These are phyloP conservation scores for Hydrocynus forskahlii DNA, from an alignment of 2,797 vertebrate genomes.

Conservation along the genomic window DNA sequence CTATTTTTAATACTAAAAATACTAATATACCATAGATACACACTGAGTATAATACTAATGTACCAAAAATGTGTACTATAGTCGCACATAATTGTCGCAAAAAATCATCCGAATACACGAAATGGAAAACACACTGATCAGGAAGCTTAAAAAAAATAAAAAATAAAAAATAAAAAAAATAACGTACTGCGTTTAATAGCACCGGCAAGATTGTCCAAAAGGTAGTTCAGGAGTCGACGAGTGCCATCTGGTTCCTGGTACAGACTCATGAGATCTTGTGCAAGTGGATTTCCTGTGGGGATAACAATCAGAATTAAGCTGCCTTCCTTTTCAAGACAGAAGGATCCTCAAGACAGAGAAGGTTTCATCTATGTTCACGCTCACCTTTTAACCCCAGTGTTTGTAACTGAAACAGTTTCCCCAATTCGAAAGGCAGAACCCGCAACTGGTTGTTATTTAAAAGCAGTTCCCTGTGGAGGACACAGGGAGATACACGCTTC, in stretches of 20 bases:
- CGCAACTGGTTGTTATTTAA: conserved; percentile 99
- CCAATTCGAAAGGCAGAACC: conserved; percentile 99
- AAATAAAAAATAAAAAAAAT: not conserved
- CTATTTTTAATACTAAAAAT: too few species aligned
- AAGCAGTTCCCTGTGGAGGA: conserved; percentile 94
- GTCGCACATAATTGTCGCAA: too few species aligned
- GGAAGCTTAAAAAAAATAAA: not conserved
- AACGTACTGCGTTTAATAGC: conserved; percentile 95
- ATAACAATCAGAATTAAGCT: not conserved
- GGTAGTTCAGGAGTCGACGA: conserved; percentile 94
- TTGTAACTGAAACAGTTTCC: conserved; percentile 99
- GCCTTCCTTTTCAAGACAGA: not conserved
- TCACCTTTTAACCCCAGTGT: conserved; percentile 98
- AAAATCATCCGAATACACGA: too few species aligned
- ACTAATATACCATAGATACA: too few species aligned
- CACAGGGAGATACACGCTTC: conserved; percentile 54
- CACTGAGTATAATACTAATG: too few species aligned
- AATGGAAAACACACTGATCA: too few species aligned
- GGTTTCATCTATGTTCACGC: conserved; percentile 47
- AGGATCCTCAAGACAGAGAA: not conserved
- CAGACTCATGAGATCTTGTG: conserved; percentile 96
- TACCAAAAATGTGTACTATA: too few species aligned
- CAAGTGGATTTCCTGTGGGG: conserved; percentile 94
- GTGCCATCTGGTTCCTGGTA: conserved; percentile 98
- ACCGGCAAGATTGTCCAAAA: conserved; percentile 98